Base-by-base conservation (phyloP, 2,797 vertebrate species). In the Lacerta bilineata region DNA sequence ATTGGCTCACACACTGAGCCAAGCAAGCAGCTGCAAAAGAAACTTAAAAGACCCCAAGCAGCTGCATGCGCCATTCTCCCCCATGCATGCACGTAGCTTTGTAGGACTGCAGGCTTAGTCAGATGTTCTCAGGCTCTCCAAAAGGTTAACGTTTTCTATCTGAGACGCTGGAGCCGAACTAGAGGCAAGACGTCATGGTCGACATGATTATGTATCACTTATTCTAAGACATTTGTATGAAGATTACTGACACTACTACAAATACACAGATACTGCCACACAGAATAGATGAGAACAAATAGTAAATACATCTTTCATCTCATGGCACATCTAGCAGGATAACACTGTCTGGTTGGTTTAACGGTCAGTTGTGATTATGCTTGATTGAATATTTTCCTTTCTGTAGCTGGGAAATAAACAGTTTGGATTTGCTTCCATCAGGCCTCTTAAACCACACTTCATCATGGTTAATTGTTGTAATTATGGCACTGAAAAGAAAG, bases 381-480 rank as follows among this genome's bases (percentile, higher is more conserved):
- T 99, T 99, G 97, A 99, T 99, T 89, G 98, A 98, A 93, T 99
- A 99, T 98, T 99, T 99, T 97, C 99, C 99, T 98, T 99, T 99
- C 96, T 98, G 99, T 93, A 99, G 98, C 96, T 99, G 99, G 92
- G 99, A 99, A 97, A 99, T 98, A 96, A 99, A 99, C 72, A 99
- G 97, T 97, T 99, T 99, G 61, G 99, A 99, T 96, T 99, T 99
- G 97, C 98, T 99, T 96, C 98, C 98, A 92, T 99, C 99, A 85
- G 98, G 97, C 33, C 98, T 98, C 94, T 99, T 99, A 97, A 99
- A 99, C 98, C 98, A 99, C 93, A 99, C 98, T 97, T 99, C 99
- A 92, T 99, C 98, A 55, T 98, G 98, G 98, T 99, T 99, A 97
- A 99, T 98, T 91, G 98, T 99, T 95, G 99, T 99, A 97, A 99